Evolutionary conservation across 2,797 vertebrate genomes (phyloP).

Genomic region (Pangasius sanitwongsei): DNA sequence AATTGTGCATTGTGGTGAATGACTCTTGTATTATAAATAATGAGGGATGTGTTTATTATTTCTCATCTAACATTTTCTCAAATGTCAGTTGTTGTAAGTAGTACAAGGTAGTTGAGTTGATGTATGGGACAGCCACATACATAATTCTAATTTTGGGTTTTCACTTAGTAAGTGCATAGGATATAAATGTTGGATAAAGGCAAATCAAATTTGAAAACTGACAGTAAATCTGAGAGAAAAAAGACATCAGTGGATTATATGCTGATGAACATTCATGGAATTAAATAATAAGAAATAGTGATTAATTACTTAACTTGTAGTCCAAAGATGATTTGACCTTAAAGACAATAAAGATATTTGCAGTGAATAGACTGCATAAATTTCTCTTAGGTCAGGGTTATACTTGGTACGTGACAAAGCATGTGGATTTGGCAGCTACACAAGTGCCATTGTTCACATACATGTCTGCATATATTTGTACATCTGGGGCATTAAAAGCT

Average conservation of each 20-base stretch:
- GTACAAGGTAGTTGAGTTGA: background rate
- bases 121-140: background rate
- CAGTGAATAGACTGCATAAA: background rate
- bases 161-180: background rate
- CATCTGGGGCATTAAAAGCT: background rate
- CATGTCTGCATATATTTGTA: background rate
- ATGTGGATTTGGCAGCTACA: background rate
- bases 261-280: background rate
- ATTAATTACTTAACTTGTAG: background rate
- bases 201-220: background rate
- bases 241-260: background rate
- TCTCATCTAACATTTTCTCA: constrained; percentile 67
- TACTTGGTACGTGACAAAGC: background rate
- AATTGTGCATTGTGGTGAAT: constrained; percentile 67
- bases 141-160: background rate
- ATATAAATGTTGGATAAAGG: background rate
- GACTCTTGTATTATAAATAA: constrained; percentile 67
- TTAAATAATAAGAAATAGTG: background rate
- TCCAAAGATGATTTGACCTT: background rate
- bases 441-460: background rate
- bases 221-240: background rate
- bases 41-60: constrained; percentile 65
- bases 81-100: constrained; percentile 47
- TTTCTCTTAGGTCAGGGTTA: background rate
- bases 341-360: background rate